Conservation (phyloP, 2,888 invertebrate species). For the Drosophila merina region DNA sequence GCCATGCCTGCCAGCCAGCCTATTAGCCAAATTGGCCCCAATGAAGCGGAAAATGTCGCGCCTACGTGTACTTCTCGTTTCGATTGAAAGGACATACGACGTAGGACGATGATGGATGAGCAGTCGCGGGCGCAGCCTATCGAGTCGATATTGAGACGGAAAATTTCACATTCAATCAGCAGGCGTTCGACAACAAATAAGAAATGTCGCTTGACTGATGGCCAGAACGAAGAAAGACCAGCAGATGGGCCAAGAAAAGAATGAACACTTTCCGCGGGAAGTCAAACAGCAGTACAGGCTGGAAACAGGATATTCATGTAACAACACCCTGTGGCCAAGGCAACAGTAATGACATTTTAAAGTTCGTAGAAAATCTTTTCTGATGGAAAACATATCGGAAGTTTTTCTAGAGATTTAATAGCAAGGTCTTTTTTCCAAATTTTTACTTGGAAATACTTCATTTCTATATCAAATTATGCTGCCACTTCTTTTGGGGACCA, state of each 20-base stretch:
- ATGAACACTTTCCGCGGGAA: conserved; percentile 15
- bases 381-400: too few relatives aligned
- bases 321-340: neutral
- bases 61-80: conserved; percentile 30
- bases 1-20: conserved; percentile 15
- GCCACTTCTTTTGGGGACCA: neutral
- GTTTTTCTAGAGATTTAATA: neutral
- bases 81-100: conserved; percentile 14
- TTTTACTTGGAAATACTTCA: neutral
- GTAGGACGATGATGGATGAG: conserved; percentile 36
- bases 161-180: conserved; percentile 56
- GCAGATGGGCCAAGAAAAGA: conserved; percentile 16
- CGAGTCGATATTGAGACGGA: conserved; percentile 4
- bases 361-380: neutral
- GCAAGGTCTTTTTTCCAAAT: too few relatives aligned
- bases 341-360: neutral
- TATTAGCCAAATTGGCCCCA: conserved; percentile 67
- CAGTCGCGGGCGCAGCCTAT: neutral
- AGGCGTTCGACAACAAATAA: conserved; percentile 1
- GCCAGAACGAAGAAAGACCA: conserved; percentile 8
- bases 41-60: conserved; percentile 56
- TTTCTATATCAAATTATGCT: neutral
- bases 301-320: neutral
- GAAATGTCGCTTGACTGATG: conserved; percentile 29
- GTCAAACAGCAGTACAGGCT: neutral